Evolutionary conservation across 2,888 invertebrate species (phyloP).

Genomic region (Herminia tarsipennalis): DNA sequence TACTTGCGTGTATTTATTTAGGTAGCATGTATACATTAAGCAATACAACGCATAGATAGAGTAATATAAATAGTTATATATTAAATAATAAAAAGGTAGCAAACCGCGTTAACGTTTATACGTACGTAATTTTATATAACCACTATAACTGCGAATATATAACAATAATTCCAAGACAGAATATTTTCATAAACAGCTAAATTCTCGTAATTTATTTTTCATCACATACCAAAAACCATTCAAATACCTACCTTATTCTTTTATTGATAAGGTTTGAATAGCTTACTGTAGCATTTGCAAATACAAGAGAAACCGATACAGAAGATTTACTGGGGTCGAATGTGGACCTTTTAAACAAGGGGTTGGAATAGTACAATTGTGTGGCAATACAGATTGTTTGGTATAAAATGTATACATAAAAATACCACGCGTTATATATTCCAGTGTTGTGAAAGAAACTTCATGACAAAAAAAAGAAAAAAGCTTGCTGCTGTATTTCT

Average conservation of each 20-base stretch:
- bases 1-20: too few relatives aligned
- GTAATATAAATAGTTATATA: too few relatives aligned
- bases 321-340: slow-evolving; percentile 63
- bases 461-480: too few relatives aligned
- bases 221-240: slow-evolving; percentile 2
- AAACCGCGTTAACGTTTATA: too few relatives aligned
- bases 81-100: too few relatives aligned
- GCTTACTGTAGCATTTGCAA: slow-evolving; percentile 46
- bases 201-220: slow-evolving; percentile 34
- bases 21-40: too few relatives aligned
- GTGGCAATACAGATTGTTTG: slow-evolving; percentile 28
- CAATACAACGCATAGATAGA: too few relatives aligned
- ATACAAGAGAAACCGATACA: slow-evolving; percentile 54
- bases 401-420: slow-evolving; percentile 37
- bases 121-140: neutral
- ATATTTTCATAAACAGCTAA: slow-evolving; percentile 39
- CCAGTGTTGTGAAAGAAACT: too few relatives aligned
- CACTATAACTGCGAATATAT: slow-evolving; percentile 7
- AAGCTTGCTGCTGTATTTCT: too few relatives aligned
- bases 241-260: slow-evolving; percentile 27
- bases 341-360: slow-evolving; percentile 54
- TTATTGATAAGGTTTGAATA: slow-evolving; percentile 28
- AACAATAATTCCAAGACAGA: slow-evolving; percentile 21
- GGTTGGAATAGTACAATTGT: slow-evolving; percentile 41
- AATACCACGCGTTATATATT: slow-evolving; percentile 19